Evolutionary conservation across 2,797 vertebrate species (phyloP).

Genomic region (Chaenodraco wilsoni): DNA sequence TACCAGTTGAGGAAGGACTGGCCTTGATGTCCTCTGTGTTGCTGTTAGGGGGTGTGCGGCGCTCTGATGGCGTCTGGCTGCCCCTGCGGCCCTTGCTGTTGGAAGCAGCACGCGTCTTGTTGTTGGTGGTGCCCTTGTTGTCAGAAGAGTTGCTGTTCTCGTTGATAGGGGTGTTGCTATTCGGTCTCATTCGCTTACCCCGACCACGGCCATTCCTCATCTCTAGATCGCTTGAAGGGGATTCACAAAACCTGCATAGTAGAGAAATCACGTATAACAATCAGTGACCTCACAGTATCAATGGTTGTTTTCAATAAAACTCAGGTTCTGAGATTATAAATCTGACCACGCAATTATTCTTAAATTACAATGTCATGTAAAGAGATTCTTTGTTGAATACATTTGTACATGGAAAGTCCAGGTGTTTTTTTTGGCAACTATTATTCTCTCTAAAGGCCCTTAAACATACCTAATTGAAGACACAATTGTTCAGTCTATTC

Average conservation of each 20-base stretch:
- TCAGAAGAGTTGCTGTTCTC: slow-evolving; percentile 92
- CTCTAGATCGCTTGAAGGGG: slow-evolving; percentile 98
- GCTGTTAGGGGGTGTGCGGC: slow-evolving; percentile 91
- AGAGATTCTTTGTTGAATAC: slow-evolving; percentile 9
- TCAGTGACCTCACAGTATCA: neutral
- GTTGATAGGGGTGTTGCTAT: slow-evolving; percentile 92
- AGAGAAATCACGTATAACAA: slow-evolving; percentile 19
- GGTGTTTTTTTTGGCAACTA: neutral
- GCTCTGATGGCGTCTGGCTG: slow-evolving; percentile 96
- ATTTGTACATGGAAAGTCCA: neutral
- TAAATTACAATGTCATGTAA: slow-evolving; percentile 1
- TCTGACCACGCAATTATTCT: neutral
- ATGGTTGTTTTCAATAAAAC: slow-evolving; percentile 3
- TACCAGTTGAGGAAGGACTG: slow-evolving; percentile 93
- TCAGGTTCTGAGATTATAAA: slow-evolving; percentile 7
- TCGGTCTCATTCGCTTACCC: slow-evolving; percentile 96
- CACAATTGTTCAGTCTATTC: neutral
- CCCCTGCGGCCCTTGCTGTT: slow-evolving; percentile 96
- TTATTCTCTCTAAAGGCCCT: neutral
- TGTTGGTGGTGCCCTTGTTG: slow-evolving; percentile 90
- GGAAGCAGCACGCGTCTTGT: slow-evolving; percentile 94
- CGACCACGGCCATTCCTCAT: slow-evolving; percentile 98
- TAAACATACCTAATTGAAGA: neutral
- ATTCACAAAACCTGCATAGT: slow-evolving; percentile 93
- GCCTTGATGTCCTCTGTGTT: slow-evolving; percentile 93